Percentiles rank a stretch among this genome's conserved stretches.
Conservation (phyloP, 1,140 invertebrate genomes). For the Aphaenogaster rudis region DNA sequence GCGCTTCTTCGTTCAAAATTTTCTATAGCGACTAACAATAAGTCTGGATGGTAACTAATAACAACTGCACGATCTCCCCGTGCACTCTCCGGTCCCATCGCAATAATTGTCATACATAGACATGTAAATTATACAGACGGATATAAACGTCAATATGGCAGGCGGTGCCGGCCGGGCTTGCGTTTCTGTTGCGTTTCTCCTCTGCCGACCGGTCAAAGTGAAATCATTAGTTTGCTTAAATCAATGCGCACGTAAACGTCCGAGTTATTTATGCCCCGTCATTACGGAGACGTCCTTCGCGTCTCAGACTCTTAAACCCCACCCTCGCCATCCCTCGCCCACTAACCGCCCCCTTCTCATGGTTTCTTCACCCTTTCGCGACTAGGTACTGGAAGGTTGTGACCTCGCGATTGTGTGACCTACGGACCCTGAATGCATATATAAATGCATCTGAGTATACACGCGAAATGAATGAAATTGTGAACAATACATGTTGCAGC, state of each 20-base stretch:
- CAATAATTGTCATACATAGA: conserved; percentile 86
- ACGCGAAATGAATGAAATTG: neutral
- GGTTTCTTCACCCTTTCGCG: conserved; percentile 59
- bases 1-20: conserved; percentile 51
- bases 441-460: neutral
- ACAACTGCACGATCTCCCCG: conserved; percentile 42
- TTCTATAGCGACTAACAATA: conserved; percentile 3
- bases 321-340: conserved; percentile 66
- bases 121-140: conserved; percentile 85
- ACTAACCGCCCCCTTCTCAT: conserved; percentile 53
- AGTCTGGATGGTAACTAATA: conserved; percentile 68
- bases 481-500: neutral
- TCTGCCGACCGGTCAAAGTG: conserved; percentile 85
- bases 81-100: conserved; percentile 45
- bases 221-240: conserved; percentile 88
- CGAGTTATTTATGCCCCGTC: conserved; percentile 87
- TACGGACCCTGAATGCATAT: neutral
- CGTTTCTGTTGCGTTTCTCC: conserved; percentile 78
- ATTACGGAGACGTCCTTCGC: conserved; percentile 85
- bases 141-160: conserved; percentile 87
- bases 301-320: conserved; percentile 67
- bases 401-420: conserved; percentile 37
- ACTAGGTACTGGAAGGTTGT: conserved; percentile 35
- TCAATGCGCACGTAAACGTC: conserved; percentile 87
- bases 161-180: conserved; percentile 77